Evolutionary conservation across 2,888 invertebrate species (phyloP).

Genomic region (Sesia bembeciformis): DNA sequence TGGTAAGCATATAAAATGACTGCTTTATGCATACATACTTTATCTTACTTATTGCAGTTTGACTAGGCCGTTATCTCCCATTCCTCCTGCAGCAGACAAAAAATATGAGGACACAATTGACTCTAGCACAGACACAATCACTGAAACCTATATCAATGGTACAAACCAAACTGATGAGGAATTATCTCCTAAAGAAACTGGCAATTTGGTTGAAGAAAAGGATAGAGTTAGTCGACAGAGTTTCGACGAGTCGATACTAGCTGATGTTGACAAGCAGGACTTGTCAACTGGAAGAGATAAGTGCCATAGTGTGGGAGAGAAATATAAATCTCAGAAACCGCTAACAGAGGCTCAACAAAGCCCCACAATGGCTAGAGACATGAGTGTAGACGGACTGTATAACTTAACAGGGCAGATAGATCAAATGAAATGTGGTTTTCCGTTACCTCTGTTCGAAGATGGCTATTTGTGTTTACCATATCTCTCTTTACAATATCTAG

Average conservation of each 20-base stretch:
- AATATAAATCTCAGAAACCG: constrained; percentile 54
- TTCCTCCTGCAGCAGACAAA: constrained; percentile 19
- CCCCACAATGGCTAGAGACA: constrained; percentile 79
- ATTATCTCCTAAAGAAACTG: constrained; percentile 55
- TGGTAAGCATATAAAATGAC: too few species aligned
- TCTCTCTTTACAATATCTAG: constrained; percentile 94
- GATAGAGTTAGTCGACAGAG: constrained; percentile 59
- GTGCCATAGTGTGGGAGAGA: constrained; percentile 67
- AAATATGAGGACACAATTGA: constrained; percentile 28
- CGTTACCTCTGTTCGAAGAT: constrained; percentile 89
- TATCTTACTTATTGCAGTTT: constrained; percentile 24
- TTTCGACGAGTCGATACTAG: constrained; percentile 51
- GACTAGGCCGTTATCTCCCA: constrained; percentile 56
- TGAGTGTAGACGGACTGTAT: constrained; percentile 77
- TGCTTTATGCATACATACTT: too few species aligned
- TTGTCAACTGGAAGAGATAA: constrained; percentile 49
- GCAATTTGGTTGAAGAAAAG: constrained; percentile 58
- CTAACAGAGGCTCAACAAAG: constrained; percentile 58
- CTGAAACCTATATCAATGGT: constrained; percentile 42
- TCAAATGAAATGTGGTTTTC: constrained; percentile 88
- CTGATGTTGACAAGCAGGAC: constrained; percentile 55
- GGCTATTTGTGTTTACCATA: constrained; percentile 97
- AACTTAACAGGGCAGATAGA: constrained; percentile 79
- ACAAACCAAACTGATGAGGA: constrained; percentile 36
- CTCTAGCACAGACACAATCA: constrained; percentile 22